These are phyloP conservation scores for Cyclargus thomasi DNA, from an alignment of 1,140 invertebrate species.

Conservation along the genomic window DNA sequence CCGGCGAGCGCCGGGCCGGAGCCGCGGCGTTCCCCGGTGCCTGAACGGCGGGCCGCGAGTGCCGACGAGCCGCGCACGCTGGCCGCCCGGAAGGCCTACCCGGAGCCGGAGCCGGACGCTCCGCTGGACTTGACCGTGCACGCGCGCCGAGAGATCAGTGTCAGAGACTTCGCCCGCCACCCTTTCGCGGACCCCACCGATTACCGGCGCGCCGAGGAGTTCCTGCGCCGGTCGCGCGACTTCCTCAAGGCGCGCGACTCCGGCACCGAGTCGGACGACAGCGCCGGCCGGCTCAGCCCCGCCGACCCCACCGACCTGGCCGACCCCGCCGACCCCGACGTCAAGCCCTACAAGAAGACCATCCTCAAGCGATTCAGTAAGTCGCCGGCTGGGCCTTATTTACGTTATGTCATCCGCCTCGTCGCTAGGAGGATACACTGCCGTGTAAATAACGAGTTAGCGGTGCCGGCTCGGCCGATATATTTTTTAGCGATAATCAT, in stretches of 20 bases:
- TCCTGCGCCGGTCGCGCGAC: constrained; percentile 74
- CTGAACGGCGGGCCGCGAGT: constrained; percentile 51
- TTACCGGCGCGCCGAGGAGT: constrained; percentile 64
- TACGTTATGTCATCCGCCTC: not conserved
- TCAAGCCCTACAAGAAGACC: constrained; percentile 91
- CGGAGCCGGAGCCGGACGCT: constrained; percentile 70
- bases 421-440: not conserved
- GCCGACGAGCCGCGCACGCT: constrained; percentile 62
- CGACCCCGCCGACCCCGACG: constrained; percentile 73
- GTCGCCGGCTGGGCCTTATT: constrained; percentile 56
- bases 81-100: constrained; percentile 69
- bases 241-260: constrained; percentile 80
- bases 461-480: not conserved
- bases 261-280: constrained; percentile 85
- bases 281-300: constrained; percentile 77
- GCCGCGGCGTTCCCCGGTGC: constrained; percentile 39
- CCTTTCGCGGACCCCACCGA: constrained; percentile 62
- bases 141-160: constrained; percentile 63
- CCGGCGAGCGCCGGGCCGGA: constrained; percentile 56
- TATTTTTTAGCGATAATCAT: not conserved
- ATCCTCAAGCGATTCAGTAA: constrained; percentile 93
- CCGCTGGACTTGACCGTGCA: constrained; percentile 78
- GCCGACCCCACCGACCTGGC: constrained; percentile 75
- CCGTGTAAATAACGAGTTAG: not conserved
- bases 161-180: constrained; percentile 67